Evolutionary conservation across 2,113 vertebrate species (phyloP).

Genomic region (Muntiacus muntjak): DNA sequence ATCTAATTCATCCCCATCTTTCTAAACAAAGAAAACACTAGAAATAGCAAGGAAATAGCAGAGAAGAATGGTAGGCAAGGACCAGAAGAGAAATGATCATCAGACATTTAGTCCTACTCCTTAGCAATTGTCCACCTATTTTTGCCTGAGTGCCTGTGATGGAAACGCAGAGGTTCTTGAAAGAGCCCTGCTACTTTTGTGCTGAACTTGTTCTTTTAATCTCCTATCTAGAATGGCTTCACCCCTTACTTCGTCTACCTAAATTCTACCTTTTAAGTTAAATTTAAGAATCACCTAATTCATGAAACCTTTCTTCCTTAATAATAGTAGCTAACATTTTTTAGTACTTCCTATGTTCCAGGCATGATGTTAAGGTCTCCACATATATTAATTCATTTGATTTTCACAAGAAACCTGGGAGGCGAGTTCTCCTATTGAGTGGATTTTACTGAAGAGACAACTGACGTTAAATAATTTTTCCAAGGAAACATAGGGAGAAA

Average conservation of each 20-base stretch:
- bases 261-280: neutral
- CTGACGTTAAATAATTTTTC: neutral
- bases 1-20: neutral
- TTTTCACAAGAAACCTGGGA: neutral
- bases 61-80: neutral
- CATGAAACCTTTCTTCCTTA: neutral
- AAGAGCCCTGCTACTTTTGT: neutral
- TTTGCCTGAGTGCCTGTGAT: accelerated
- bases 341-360: neutral
- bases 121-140: neutral
- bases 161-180: neutral
- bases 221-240: neutral
- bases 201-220: neutral
- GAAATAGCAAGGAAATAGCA: neutral
- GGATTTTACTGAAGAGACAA: neutral
- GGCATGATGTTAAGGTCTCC: neutral
- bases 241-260: neutral
- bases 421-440: neutral
- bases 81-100: neutral
- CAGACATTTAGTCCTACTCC: neutral
- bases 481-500: neutral
- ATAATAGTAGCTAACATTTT: neutral
- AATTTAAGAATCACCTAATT: neutral
- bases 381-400: neutral
- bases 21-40: neutral